Base-by-base conservation (phyloP, 2,797 vertebrate genomes). In the Taeniopygia guttata region DNA sequence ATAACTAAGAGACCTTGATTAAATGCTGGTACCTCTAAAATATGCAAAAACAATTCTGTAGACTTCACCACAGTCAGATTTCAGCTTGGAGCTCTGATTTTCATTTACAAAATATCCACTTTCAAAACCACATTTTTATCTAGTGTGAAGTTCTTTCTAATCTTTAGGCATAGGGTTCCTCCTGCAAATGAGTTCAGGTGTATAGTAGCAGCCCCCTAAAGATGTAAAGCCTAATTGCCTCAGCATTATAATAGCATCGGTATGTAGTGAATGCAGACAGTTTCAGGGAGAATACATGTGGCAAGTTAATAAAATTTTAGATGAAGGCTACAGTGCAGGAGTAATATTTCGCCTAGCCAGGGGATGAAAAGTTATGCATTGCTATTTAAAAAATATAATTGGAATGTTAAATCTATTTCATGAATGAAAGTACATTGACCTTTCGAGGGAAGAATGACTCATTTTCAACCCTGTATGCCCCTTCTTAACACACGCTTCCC, bases 281-380 rank as follows among this genome's bases (percentile, higher is more conserved):
- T 92, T 96, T 93, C 85, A 84, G 78, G 75, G 54, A 93, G 67
- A 93, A 91, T 64, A 87, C 70, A 66, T 38, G 76, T 42, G 22
- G 89, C 80, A 94, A 95, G 94, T 94, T 93, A 97, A 92, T 95
- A 95, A 86, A 90, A 96, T 83, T 95, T 91, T 73, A 94, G 84
- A 85, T 84, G 87, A 95, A 83, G 74, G 87, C 92, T 60, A 79
- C 80, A 76, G 73, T 32, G 91, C 74, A 90, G 66, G 42, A 92
- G 51, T 70, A 97, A 95, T 54, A 94, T 60, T 79, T 87, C 4
- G 5, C 62, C 73, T 89, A 85, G 87, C 80, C 91, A 84, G 90
- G 89, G 96, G 95, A 92, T 62, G 90, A 92, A 93, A 94, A 96
- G 77, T 94, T 94, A 96, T 85, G 69, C 91, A 94, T 74, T 90